These are phyloP conservation scores for Adelphocoris suturalis DNA, from an alignment of 2,888 invertebrate genomes.

Conservation along the genomic window DNA sequence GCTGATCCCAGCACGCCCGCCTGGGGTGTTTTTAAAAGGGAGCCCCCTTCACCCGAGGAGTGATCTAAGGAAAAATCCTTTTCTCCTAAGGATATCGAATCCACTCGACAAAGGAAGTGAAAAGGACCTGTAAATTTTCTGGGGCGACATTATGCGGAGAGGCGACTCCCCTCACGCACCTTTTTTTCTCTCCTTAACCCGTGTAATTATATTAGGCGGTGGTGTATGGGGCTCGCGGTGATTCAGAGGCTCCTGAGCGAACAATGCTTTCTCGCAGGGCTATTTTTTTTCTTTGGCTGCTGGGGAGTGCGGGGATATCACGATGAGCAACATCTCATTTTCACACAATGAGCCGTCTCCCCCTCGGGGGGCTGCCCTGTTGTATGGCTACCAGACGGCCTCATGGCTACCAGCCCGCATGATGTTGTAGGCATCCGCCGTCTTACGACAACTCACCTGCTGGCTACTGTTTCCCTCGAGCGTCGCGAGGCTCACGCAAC, in stretches of 20 bases:
- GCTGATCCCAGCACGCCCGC: not conserved
- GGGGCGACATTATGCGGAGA: not conserved
- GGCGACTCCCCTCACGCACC: conserved; percentile 18
- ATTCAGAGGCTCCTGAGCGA: not conserved
- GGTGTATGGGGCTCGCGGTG: not conserved
- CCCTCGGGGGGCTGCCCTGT: not conserved
- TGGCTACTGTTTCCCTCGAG: not conserved
- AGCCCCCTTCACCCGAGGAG: not conserved
- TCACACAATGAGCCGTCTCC: not conserved
- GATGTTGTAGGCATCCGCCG: not conserved
- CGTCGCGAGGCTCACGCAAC: not conserved
- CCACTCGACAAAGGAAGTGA: conserved; percentile 2
- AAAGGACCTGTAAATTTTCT: conserved; percentile 5
- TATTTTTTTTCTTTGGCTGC: not conserved
- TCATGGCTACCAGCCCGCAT: conserved; percentile 6
- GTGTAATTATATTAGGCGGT: conserved; percentile 31
- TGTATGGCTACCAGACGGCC: not conserved
- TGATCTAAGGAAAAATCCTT: not conserved
- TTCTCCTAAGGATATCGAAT: not conserved
- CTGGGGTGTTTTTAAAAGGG: not conserved
- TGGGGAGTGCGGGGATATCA: conserved; percentile 1
- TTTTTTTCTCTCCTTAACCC: not conserved
- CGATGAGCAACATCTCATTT: conserved; percentile 32
- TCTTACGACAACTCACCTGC: not conserved
- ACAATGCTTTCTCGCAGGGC: conserved; percentile 16